Evolutionary conservation across 2,888 invertebrate species (phyloP), one percentile per base, ranked within the genome.

Genomic region (Papilio elwesi): DNA sequence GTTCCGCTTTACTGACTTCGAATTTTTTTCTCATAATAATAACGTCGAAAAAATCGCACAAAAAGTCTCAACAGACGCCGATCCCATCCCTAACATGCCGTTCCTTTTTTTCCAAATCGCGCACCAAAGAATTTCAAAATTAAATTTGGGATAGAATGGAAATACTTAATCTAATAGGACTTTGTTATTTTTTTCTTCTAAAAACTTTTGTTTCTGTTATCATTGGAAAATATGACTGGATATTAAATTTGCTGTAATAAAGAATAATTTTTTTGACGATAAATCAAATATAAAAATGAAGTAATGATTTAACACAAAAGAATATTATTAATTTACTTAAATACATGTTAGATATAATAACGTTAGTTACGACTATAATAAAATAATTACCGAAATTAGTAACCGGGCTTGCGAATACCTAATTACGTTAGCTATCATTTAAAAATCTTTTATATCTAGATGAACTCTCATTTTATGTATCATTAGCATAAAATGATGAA

Each of bases 1-100:
- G 92, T 90, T 91, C 86, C 90, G 91, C 91, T 90, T 90, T 90
- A 92, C 92, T 92, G 93, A 93, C 92, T 93, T 88, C 86, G 91
- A 92, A 93, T 93, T 93, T 93, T 72, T 89, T 92, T 92, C 91
- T 91, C 92, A 92, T 93, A 93, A 93, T 93, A 93, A 93, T 92
- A 93, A 91, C 90, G 92, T 92, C 85, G 90, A 92, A 93, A 93
- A 93, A 93, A 92, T 91, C 90, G 90, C 87, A 81, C 90, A 93
- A 93, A 92, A 93, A 93, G 92, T 92, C 91, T 92, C 89, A 90
- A 91, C 92, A 91, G 91, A 88, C 90, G 87, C 81, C 82, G 83
- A 82, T 89, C 90, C 90, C 91, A 89, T 90, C 90, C 91, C 91
- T 92, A 91, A 83, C 85, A 83, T 78, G 78, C 79, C 81, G 81